Base-by-base conservation (phyloP, 2,888 invertebrate species). In the Stenodema calcarata region DNA sequence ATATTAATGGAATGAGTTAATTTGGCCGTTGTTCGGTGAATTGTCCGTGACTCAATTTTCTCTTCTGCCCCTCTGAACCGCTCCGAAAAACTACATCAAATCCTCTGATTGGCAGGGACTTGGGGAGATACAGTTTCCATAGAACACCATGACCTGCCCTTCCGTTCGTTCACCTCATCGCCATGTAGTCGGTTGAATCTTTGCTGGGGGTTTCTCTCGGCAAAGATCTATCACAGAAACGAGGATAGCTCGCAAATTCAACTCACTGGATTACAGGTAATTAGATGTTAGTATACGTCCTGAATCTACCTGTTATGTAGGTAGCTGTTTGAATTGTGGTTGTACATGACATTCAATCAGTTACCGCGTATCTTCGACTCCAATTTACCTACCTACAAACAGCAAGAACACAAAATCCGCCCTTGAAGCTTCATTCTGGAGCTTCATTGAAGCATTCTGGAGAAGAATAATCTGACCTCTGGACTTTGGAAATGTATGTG, bases 241-340 rank as follows among this genome's bases (percentile, higher is more conserved):
- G 30, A 82, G 69, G 27, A 82, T 82, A 69, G 82, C 82, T 82
- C 82, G 69, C 14, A 82, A 82, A 41, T 82, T 82, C 82, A 82
- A 82, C 69, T 82, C 82, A 41, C 82, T 82, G 82, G 82, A 82
- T 69, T 82, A 82, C 82, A 82, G 82, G 82, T 82, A 69, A n/a
- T 28, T 50, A n/a, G 16, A 35, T 35, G 35, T 2, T 35, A 35
- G 7, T 35, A 35, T 35, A 35, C n/a, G n/a, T n/a, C n/a, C n/a
- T n/a, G n/a, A n/a, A n/a, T n/a, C n/a, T n/a, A n/a, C n/a, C n/a
- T n/a, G n/a, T n/a, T n/a, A n/a, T n/a, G n/a, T n/a, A n/a, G n/a
- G n/a, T n/a, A n/a, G n/a, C n/a, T n/a, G n/a, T n/a, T n/a, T n/a
- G n/a, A n/a, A n/a, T n/a, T n/a, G n/a, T n/a, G n/a, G n/a, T n/a